phyloP scores from a whole-genome alignment of 2,797 vertebrate genomes.

The Ptychadena robeensis region DNA sequence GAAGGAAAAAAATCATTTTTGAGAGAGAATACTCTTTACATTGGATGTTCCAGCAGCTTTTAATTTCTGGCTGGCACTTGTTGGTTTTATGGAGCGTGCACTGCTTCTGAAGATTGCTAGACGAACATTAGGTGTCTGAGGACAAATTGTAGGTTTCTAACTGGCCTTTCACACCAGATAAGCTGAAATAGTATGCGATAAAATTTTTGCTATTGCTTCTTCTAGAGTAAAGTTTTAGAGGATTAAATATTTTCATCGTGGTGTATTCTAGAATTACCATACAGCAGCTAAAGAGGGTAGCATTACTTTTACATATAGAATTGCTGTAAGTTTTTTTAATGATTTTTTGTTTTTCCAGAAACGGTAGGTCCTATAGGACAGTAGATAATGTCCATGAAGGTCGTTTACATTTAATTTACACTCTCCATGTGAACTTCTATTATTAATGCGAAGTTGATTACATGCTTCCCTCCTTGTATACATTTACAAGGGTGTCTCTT shows the following conservation, averaged over 20 bases:
- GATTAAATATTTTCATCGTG: neutral
- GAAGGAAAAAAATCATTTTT: constrained; percentile 42
- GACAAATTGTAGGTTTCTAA: constrained; percentile 2
- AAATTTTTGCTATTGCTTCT: neutral
- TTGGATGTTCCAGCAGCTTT: constrained; percentile 46
- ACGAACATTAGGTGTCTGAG: constrained; percentile 11
- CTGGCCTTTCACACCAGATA: constrained; percentile 6
- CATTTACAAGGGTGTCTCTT: too few species aligned
- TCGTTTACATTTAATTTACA: too few species aligned
- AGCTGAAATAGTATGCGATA: constrained; percentile 12
- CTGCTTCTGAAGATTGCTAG: constrained; percentile 29
- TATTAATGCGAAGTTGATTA: too few species aligned
- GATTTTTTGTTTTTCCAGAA: too few species aligned
- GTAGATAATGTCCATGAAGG: too few species aligned
- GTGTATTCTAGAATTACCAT: neutral
- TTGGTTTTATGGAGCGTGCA: constrained; percentile 34
- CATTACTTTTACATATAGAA: neutral
- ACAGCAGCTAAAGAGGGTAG: neutral
- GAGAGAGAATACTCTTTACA: constrained; percentile 46
- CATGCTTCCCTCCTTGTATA: too few species aligned
- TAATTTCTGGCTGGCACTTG: constrained; percentile 46
- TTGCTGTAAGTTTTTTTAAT: neutral
- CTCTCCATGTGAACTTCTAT: too few species aligned
- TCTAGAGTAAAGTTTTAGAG: neutral
- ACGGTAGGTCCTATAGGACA: too few species aligned